phyloP scores from a whole-genome alignment of 2,113 vertebrate species.

The Nesospiza acunhae region DNA sequence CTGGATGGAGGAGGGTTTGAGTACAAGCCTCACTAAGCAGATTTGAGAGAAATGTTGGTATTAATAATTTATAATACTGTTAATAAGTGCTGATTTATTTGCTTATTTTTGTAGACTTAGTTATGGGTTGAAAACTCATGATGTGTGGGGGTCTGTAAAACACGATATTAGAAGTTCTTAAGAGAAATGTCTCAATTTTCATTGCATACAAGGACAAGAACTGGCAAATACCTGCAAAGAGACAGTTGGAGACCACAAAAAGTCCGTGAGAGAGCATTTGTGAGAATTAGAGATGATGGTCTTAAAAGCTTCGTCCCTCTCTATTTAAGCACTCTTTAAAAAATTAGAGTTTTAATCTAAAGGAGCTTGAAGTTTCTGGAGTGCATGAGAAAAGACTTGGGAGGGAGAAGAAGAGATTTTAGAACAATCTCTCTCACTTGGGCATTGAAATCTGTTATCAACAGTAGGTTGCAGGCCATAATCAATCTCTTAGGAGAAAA shows the following conservation, averaged over 20 bases:
- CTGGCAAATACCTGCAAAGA: neutral
- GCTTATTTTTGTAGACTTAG: neutral
- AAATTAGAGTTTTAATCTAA: neutral
- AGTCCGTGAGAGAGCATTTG: neutral
- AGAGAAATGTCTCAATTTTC: neutral
- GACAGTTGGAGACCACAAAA: neutral
- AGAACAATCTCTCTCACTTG: neutral
- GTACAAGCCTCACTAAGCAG: neutral
- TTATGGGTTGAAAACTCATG: fast-evolving
- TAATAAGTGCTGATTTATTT: neutral
- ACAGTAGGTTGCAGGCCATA: neutral
- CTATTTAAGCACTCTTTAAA: neutral
- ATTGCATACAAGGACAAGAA: neutral
- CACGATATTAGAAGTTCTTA: fast-evolving
- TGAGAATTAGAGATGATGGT: neutral
- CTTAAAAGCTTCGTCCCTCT: neutral
- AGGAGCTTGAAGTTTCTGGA: neutral
- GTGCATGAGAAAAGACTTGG: neutral
- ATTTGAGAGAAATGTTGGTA: neutral
- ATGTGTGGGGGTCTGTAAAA: neutral
- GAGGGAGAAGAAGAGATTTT: neutral
- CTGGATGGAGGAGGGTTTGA: neutral
- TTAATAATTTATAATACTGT: neutral
- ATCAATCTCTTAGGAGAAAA: neutral
- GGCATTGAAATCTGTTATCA: neutral